Evolutionary conservation across 1,140 invertebrate genomes (phyloP).

Genomic region (Steinernema feltiae): DNA sequence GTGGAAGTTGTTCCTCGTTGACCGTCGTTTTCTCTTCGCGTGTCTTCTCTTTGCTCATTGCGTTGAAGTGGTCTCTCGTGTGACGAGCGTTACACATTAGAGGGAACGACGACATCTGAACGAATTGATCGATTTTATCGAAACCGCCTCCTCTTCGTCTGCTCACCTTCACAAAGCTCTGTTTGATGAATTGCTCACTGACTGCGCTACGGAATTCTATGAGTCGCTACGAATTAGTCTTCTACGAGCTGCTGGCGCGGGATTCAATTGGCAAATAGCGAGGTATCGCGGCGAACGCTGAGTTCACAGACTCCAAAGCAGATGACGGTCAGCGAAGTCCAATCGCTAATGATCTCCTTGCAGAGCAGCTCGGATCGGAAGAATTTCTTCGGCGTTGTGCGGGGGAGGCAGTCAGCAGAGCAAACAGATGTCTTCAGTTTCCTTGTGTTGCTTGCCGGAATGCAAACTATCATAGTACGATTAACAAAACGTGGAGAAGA

Average conservation of each 20-base stretch:
- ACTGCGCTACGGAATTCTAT: not conserved
- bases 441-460: not conserved
- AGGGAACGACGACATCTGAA: conserved; percentile 12
- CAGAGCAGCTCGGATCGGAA: not conserved
- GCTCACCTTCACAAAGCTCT: not conserved
- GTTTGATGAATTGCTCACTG: not conserved
- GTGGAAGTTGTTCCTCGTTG: not conserved
- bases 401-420: not conserved
- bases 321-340: conserved; percentile 19
- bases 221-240: not conserved
- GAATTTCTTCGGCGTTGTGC: not conserved
- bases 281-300: conserved; percentile 6
- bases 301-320: conserved; percentile 20
- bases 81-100: not conserved
- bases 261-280: conserved; percentile 11
- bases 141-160: not conserved
- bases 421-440: conserved; percentile 5
- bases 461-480: conserved; percentile 12
- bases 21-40: not conserved
- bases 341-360: conserved; percentile 14
- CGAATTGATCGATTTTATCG: not conserved
- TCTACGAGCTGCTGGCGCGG: not conserved
- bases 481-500: not conserved
- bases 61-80: not conserved
- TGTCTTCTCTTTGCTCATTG: not conserved